Evolutionary conservation across 2,113 vertebrate species (phyloP).

Genomic region (Cariama cristata): DNA sequence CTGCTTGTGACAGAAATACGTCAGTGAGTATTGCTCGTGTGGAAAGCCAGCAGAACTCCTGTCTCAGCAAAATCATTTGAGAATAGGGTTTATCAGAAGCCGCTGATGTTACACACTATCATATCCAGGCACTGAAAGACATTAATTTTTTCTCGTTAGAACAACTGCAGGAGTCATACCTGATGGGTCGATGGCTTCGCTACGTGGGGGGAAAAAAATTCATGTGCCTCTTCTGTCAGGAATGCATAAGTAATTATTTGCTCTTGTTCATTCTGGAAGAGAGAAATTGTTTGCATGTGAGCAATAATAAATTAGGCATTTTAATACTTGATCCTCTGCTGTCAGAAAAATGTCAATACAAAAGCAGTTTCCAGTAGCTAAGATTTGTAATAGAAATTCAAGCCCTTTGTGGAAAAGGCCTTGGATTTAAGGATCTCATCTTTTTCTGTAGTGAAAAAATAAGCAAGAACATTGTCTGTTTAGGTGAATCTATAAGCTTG

Average conservation of each 20-base stretch:
- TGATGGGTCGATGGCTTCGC: neutral
- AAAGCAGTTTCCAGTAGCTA: constrained; percentile 8
- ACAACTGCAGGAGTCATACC: neutral
- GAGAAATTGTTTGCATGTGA: constrained; percentile 23
- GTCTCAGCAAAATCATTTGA: constrained; percentile 50
- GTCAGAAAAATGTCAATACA: constrained; percentile 17
- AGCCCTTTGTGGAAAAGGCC: neutral
- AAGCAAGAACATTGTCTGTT: neutral
- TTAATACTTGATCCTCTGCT: neutral
- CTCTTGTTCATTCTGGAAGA: constrained; percentile 27
- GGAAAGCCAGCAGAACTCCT: constrained; percentile 24
- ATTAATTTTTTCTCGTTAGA: constrained; percentile 38
- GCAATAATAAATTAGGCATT: constrained; percentile 16
- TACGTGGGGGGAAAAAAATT: neutral
- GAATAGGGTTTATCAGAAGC: constrained; percentile 29
- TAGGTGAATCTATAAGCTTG: neutral
- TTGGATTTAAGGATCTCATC: neutral
- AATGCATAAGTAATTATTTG: constrained; percentile 45
- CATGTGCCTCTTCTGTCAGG: constrained; percentile 7
- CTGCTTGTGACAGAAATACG: constrained; percentile 24
- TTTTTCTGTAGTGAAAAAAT: constrained; percentile 18
- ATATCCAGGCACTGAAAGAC: neutral
- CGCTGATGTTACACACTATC: neutral
- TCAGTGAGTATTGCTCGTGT: neutral
- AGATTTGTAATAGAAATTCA: constrained; percentile 5